Percentiles rank a stretch among this genome's conserved stretches.
Evolutionary conservation across 2,888 invertebrate genomes (phyloP).

Genomic region (Drosophila lutescens): DNA sequence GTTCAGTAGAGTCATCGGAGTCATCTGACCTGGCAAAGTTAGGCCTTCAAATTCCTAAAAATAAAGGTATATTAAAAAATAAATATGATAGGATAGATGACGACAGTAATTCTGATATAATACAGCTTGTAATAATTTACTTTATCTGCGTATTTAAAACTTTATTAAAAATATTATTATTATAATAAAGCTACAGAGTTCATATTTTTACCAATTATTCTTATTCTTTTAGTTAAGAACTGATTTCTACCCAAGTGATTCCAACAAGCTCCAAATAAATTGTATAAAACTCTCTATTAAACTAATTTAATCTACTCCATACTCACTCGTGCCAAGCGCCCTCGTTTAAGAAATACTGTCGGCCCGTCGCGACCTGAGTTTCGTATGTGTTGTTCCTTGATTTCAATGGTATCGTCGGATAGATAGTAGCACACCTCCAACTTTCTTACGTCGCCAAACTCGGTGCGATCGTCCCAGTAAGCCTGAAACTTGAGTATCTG

Average conservation of each 20-base stretch:
- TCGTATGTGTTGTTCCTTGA: conserved; percentile 89
- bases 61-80: neutral
- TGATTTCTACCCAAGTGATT: too few relatives aligned
- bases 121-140: too few relatives aligned
- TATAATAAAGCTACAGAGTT: too few relatives aligned
- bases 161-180: too few relatives aligned
- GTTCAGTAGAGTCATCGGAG: conserved; percentile 86
- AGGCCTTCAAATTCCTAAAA: conserved; percentile 73
- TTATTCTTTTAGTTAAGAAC: too few relatives aligned
- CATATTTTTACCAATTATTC: too few relatives aligned
- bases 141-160: too few relatives aligned
- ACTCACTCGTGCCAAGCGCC: conserved; percentile 90
- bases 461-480: conserved; percentile 95
- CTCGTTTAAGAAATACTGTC: conserved; percentile 90
- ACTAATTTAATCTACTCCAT: neutral
- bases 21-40: conserved; percentile 85
- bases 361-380: conserved; percentile 90
- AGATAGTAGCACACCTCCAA: conserved; percentile 93
- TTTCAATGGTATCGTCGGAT: conserved; percentile 94
- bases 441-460: conserved; percentile 91
- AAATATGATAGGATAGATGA: too few relatives aligned
- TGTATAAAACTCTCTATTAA: too few relatives aligned
- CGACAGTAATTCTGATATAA: too few relatives aligned
- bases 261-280: neutral
- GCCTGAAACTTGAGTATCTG: conserved; percentile 91